phyloP scores from a whole-genome alignment of 2,113 vertebrate genomes.

The Dicrurus megarhynchus region DNA sequence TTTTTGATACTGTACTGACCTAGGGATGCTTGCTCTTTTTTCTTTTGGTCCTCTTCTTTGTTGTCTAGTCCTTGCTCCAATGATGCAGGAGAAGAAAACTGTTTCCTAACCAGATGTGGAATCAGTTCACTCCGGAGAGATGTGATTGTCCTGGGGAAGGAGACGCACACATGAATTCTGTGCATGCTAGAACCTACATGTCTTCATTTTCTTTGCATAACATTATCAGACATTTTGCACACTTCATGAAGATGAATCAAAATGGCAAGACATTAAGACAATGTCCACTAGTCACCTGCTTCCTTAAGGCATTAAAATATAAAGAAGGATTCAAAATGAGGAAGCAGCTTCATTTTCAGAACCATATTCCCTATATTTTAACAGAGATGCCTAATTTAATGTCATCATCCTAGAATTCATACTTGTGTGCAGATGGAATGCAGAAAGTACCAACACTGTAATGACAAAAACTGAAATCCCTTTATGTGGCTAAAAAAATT shows the following conservation, averaged over 20 bases:
- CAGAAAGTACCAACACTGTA: background rate
- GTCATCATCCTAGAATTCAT: background rate
- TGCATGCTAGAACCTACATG: background rate
- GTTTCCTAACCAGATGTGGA: conserved; percentile 92
- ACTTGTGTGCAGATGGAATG: background rate
- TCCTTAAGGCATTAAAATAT: background rate
- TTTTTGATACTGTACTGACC: conserved; percentile 57
- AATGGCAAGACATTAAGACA: background rate
- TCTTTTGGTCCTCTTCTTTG: conserved; percentile 80
- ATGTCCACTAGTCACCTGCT: background rate
- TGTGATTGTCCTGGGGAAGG: conserved; percentile 83
- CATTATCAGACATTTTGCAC: background rate
- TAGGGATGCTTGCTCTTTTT: conserved; percentile 72
- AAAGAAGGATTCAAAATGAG: background rate
- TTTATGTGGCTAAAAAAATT: background rate
- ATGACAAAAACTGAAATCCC: background rate
- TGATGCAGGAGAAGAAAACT: conserved; percentile 82
- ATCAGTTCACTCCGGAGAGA: conserved; percentile 94
- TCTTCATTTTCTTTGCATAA: background rate
- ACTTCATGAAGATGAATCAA: background rate
- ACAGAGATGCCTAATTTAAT: background rate
- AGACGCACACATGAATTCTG: background rate
- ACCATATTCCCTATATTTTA: background rate
- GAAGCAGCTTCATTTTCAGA: background rate
- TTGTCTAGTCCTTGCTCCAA: conserved; percentile 78